Evolutionary conservation across 2,797 vertebrate genomes (phyloP).

Genomic region (Onychomys arenicola): DNA sequence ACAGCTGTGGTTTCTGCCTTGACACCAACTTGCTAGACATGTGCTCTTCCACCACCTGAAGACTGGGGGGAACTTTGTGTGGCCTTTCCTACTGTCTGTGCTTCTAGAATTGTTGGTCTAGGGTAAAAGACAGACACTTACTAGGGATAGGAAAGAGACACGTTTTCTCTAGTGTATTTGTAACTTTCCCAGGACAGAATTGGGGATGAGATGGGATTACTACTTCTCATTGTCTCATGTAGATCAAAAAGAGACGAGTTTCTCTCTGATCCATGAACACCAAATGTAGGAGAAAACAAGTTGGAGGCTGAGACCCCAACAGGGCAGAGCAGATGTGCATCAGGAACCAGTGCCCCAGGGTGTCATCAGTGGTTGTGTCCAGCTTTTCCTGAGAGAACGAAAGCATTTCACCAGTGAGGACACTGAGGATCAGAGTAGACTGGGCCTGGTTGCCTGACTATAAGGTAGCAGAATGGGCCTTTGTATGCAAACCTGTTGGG

Average conservation of each 20-base stretch:
- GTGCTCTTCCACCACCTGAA: neutral
- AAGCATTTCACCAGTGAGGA: neutral
- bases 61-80: neutral
- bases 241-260: neutral
- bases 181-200: slow-evolving; percentile 9
- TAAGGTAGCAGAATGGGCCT: neutral
- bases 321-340: neutral
- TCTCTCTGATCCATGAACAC: neutral
- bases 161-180: neutral
- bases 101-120: neutral
- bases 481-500: neutral
- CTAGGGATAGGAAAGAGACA: neutral
- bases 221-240: neutral
- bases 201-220: neutral
- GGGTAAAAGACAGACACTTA: neutral
- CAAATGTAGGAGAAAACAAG: neutral
- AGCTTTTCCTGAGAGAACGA: neutral
- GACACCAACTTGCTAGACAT: neutral
- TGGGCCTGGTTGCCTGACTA: neutral
- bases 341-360: neutral
- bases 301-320: rapidly evolving
- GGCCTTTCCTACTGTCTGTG: neutral
- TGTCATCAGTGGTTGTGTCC: neutral
- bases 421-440: neutral
- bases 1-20: neutral